These are phyloP conservation scores for Bradysia coprophila DNA, from an alignment of 1,140 invertebrate genomes.

Conservation along the genomic window DNA sequence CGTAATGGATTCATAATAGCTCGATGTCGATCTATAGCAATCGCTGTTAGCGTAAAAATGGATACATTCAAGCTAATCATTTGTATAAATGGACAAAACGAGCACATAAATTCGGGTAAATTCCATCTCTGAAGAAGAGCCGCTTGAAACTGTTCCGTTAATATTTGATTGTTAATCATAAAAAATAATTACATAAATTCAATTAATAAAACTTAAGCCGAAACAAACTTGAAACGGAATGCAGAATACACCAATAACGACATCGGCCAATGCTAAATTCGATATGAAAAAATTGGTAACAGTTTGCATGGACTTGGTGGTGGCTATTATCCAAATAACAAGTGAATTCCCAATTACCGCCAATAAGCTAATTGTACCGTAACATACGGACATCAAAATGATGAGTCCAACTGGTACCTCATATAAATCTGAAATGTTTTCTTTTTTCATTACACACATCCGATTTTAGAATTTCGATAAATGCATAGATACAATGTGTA, in stretches of 20 bases:
- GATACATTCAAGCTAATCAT: constrained; percentile 59
- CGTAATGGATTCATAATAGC: constrained; percentile 49
- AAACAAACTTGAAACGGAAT: constrained; percentile 58
- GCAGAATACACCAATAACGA: constrained; percentile 57
- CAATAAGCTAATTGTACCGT: constrained; percentile 61
- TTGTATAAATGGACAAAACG: constrained; percentile 65
- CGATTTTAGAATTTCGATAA: too few species aligned
- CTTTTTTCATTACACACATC: constrained; percentile 2
- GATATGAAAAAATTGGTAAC: constrained; percentile 70
- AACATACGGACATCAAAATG: constrained; percentile 52
- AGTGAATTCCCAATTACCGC: constrained; percentile 63
- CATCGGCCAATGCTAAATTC: constrained; percentile 57
- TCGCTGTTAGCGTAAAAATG: constrained; percentile 64
- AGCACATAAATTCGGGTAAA: constrained; percentile 65
- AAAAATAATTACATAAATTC: not conserved
- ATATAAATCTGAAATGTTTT: too few species aligned
- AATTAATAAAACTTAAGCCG: not conserved
- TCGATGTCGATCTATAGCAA: constrained; percentile 55
- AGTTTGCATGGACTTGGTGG: constrained; percentile 53
- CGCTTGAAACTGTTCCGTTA: constrained; percentile 58
- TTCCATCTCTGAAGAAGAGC: constrained; percentile 64
- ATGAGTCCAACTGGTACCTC: constrained; percentile 54
- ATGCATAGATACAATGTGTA: too few species aligned
- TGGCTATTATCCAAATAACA: constrained; percentile 63
- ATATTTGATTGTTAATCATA: not conserved